Conservation (phyloP, 1,140 invertebrate genomes). For the Heliothis virescens region DNA sequence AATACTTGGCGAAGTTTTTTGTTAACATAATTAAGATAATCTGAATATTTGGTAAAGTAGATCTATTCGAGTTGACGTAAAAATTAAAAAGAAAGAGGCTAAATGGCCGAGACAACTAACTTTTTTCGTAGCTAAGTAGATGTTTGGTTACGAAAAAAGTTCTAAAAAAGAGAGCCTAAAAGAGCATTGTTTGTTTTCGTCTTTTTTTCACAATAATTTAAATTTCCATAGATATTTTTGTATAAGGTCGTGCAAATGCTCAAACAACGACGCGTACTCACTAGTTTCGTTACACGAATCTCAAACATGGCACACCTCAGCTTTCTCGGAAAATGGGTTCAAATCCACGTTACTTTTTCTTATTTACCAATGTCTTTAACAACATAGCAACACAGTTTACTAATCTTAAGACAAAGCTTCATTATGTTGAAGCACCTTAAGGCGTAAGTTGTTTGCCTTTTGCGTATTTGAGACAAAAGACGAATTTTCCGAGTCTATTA, state of each 20-base stretch:
- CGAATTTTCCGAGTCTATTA: conserved; percentile 43
- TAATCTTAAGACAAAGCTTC: not conserved
- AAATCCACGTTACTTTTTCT: not conserved
- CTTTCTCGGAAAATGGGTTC: not conserved
- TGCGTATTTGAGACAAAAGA: conserved; percentile 31
- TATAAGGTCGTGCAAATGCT: no score
- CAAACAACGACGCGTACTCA: no score
- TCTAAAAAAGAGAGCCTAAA: no score
- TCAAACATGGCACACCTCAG: no score
- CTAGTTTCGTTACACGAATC: no score
- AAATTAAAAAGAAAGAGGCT: not conserved
- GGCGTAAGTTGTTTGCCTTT: conserved; percentile 21
- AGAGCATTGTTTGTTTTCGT: no score
- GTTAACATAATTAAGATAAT: conserved; percentile 30
- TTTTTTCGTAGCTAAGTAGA: not conserved
- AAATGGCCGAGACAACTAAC: not conserved
- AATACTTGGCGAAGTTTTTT: conserved; percentile 25
- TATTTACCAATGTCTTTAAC: not conserved
- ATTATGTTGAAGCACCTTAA: not conserved
- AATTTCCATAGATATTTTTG: no score
- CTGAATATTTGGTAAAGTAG: conserved; percentile 21
- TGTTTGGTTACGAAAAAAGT: no score
- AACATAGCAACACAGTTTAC: not conserved
- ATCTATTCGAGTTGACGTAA: not conserved
- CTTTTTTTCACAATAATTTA: no score